Conservation (phyloP, 1,140 invertebrate genomes). For the Lepidotrigona ventralis region DNA sequence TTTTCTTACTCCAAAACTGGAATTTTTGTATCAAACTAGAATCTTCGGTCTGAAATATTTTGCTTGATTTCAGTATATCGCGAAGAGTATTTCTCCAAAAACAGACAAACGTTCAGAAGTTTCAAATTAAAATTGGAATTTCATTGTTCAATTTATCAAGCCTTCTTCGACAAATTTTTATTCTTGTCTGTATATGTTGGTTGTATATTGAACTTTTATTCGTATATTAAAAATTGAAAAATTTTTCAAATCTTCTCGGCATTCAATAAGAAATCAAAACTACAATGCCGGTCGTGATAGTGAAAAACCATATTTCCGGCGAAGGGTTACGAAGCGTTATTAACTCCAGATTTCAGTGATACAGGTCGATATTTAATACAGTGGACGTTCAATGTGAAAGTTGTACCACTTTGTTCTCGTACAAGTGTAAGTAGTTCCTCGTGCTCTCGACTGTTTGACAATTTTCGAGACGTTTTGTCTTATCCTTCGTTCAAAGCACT, state of each 20-base stretch:
- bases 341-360: background rate
- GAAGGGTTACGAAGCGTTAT: background rate
- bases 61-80: too few species aligned
- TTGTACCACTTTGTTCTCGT: background rate
- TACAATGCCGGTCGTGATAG: too few species aligned
- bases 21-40: slow-evolving; percentile 34
- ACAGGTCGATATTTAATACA: slow-evolving; percentile 7
- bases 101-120: too few species aligned
- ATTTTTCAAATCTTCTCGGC: too few species aligned
- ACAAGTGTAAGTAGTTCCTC: slow-evolving; percentile 1
- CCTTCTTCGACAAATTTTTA: too few species aligned
- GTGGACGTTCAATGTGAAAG: background rate
- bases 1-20: slow-evolving; percentile 39
- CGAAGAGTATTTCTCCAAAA: background rate
- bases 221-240: too few species aligned
- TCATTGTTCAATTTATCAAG: too few species aligned
- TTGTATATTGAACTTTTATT: too few species aligned
- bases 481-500: background rate
- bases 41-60: background rate
- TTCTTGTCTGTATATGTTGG: too few species aligned
- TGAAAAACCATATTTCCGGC: too few species aligned
- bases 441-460: background rate
- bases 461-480: slow-evolving; percentile 11
- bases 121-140: too few species aligned
- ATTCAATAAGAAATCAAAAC: too few species aligned